Percentiles rank a stretch among this genome's conserved stretches.
Conservation (phyloP, 64 coral and sea anemone genomes). For the Montipora capricornis region DNA sequence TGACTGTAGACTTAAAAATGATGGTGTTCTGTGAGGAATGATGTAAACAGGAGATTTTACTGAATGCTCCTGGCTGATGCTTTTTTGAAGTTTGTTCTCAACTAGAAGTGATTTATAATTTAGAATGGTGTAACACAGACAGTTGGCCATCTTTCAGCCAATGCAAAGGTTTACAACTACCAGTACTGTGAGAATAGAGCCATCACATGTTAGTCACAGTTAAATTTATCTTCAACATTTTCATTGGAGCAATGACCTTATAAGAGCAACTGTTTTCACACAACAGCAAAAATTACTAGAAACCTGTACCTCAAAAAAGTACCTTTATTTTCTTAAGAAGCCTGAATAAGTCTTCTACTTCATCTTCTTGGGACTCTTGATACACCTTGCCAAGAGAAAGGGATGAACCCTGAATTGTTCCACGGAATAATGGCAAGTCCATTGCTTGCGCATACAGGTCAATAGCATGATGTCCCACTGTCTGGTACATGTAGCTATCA, state of each 20-base stretch:
- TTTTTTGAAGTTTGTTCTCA: no score
- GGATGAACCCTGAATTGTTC: slow-evolving; percentile 82
- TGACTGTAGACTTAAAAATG: no score
- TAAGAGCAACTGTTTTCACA: background rate
- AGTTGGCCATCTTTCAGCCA: no score
- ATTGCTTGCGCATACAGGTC: slow-evolving; percentile 95
- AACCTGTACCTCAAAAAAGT: background rate
- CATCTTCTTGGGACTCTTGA: slow-evolving; percentile 75
- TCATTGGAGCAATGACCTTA: background rate
- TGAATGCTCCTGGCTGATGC: no score
- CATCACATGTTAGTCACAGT: no score
- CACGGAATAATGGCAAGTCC: slow-evolving; percentile 83
- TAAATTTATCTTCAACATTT: no score
- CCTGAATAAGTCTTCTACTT: slow-evolving; percentile 97
- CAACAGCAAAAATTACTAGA: background rate
- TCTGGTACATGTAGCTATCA: slow-evolving; percentile 99
- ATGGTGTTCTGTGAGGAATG: no score
- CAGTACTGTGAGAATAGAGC: no score
- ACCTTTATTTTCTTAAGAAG: slow-evolving; percentile 89
- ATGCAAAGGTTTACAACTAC: no score
- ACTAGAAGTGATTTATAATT: no score
- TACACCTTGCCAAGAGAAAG: slow-evolving; percentile 85
- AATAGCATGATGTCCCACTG: slow-evolving; percentile 94
- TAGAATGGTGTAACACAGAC: no score
- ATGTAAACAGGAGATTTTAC: no score